These are phyloP conservation scores for Hypomesus transpacificus DNA, from an alignment of 2,113 vertebrate species.

Conservation along the genomic window DNA sequence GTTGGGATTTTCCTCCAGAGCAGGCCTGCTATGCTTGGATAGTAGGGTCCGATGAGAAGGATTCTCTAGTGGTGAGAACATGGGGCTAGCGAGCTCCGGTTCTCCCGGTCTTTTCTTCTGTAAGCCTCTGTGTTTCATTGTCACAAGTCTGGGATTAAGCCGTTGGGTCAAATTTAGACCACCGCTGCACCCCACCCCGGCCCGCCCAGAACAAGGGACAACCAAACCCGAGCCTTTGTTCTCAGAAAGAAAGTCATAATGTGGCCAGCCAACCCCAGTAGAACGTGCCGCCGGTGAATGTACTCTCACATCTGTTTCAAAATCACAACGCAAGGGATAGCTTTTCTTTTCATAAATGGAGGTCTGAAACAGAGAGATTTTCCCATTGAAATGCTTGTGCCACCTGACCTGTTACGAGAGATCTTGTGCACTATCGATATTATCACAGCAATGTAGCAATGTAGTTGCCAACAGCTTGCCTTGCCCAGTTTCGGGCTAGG, in stretches of 20 bases:
- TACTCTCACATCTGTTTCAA: no score
- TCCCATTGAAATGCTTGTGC: no score
- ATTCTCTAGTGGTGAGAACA: constrained; percentile 25
- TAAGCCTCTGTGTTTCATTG: constrained; percentile 37
- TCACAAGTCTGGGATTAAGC: constrained; percentile 52
- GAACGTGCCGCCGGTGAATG: no score
- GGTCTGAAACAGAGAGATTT: no score
- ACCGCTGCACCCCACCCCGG: constrained; percentile 45
- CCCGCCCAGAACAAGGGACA: constrained; percentile 37
- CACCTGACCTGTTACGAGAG: no score
- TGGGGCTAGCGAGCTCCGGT: constrained; percentile 21
- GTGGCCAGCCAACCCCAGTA: neutral
- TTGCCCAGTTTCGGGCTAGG: constrained; percentile 12
- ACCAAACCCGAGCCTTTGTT: constrained; percentile 23
- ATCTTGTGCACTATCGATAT: neutral
- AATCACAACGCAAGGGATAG: no score
- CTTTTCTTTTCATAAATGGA: no score
- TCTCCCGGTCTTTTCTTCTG: neutral
- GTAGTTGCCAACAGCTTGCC: neutral
- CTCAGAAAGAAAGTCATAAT: neutral
- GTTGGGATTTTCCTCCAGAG: constrained; percentile 19
- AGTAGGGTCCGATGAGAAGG: constrained; percentile 1
- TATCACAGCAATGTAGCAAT: neutral
- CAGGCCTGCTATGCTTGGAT: neutral
- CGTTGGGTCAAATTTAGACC: constrained; percentile 21